Evolutionary conservation across 2,113 vertebrate species (phyloP), one percentile per base, ranked within the genome.

Genomic region (Cheilinus undulatus): DNA sequence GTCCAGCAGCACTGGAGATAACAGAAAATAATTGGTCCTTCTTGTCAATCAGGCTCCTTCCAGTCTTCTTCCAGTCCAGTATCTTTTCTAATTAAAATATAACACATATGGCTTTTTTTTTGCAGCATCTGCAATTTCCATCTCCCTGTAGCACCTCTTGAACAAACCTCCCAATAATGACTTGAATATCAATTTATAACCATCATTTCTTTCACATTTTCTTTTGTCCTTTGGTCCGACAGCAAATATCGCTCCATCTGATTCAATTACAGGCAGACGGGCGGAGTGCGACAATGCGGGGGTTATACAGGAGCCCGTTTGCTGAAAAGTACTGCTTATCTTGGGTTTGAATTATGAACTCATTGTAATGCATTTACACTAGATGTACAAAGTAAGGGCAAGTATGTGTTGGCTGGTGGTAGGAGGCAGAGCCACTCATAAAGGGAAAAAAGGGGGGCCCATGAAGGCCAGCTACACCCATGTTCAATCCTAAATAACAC

Each of bases 251-350:
- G 73, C 50, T 8, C 19, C 1, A 52, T 62, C 59, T 73, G 51
- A 59, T 76, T 76, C 40, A 66, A 80, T 80, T 74, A 77, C 28
- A 34, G 19, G 26, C 9, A 45, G 61, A 67, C n/a, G 71, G 34
- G 20, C 8, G 0, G 12, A 54, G 26, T 17, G 48, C 7, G 1
- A 42, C 49, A 73, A 60, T 17, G 65, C n/a, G 15, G 40, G 49
- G 53, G 67, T 76, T 43, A 65, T 58, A 70, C 42, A 40, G 30
- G 43, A 65, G 56, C 54, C n/a, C 17, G 24, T 56, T 26, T 50
- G 40, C 49, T 61, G n/a, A 56, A 73, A 73, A 76, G 50, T 4
- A 59, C 26, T 63, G n/a, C 61, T 61, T 50, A 59, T 69, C 76
- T 13, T 14, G n/a, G 19, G 17, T 76, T 48, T 60, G 22, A 48